phyloP scores from a whole-genome alignment of 2,797 vertebrate species.

The Hypotaenidia philippensis region DNA sequence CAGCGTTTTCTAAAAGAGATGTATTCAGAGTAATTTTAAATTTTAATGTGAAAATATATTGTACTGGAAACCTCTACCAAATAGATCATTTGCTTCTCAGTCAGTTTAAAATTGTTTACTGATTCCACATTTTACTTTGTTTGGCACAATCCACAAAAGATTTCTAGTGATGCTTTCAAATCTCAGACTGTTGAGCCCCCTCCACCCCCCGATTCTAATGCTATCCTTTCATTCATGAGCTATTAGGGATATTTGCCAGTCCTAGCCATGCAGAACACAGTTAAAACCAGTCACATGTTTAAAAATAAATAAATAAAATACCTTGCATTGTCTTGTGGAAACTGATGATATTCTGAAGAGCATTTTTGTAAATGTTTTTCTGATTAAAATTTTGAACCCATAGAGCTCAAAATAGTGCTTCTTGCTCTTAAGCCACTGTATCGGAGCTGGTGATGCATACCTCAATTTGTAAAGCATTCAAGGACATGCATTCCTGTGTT shows the following conservation, averaged over 20 bases:
- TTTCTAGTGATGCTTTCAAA: background rate
- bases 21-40: slow-evolving; percentile 54
- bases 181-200: background rate
- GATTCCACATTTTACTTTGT: background rate
- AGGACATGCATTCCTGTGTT: background rate
- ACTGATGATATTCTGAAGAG: background rate
- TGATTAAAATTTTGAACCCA: background rate
- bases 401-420: background rate
- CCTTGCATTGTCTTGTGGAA: background rate
- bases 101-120: slow-evolving; percentile 23
- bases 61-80: background rate
- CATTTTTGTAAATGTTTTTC: background rate
- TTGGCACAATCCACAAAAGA: background rate
- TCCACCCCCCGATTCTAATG: background rate
- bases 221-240: background rate
- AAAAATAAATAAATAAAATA: background rate
- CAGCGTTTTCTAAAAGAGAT: slow-evolving; percentile 64
- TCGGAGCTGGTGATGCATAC: background rate
- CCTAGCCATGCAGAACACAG: background rate
- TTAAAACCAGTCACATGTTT: background rate
- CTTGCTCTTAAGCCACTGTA: background rate
- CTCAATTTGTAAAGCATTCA: background rate
- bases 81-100: background rate
- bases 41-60: slow-evolving; percentile 22
- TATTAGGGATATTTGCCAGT: background rate